Evolutionary conservation across 2,113 vertebrate genomes (phyloP).

Genomic region (Athene noctua): DNA sequence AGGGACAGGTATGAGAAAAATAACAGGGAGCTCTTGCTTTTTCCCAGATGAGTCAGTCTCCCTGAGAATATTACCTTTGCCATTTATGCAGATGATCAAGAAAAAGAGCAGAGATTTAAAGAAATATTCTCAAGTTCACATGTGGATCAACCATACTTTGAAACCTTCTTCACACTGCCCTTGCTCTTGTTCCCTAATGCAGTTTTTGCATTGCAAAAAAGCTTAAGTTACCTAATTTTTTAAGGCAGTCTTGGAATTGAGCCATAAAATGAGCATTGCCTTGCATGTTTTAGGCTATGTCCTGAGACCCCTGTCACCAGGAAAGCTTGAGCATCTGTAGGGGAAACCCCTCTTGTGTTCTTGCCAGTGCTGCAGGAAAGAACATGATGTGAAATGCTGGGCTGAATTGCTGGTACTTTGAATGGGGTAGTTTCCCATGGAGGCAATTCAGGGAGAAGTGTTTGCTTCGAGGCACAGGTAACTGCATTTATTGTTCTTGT

Average conservation of each 20-base stretch:
- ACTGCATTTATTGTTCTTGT: not conserved
- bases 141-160: not conserved
- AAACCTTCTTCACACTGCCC: not conserved
- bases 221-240: not conserved
- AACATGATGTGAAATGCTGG: not conserved
- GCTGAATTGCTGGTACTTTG: not conserved
- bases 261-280: not conserved
- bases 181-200: not conserved
- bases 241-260: not conserved
- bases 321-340: not conserved
- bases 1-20: constrained; percentile 33
- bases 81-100: not conserved
- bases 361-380: not conserved
- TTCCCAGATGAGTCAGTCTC: constrained; percentile 72
- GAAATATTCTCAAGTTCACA: not conserved
- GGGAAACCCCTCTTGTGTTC: not conserved
- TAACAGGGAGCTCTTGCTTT: constrained; percentile 18
- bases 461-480: not conserved
- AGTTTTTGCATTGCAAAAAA: not conserved
- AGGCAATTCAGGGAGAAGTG: not conserved
- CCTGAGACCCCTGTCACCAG: not conserved
- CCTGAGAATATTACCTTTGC: constrained; percentile 22
- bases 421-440: not conserved
- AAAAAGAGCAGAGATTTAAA: not conserved
- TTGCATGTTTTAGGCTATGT: not conserved